Evolutionary conservation across 2,797 vertebrate species (phyloP), one percentile per base, ranked within the genome.

Genomic region (Channallabes apus): DNA sequence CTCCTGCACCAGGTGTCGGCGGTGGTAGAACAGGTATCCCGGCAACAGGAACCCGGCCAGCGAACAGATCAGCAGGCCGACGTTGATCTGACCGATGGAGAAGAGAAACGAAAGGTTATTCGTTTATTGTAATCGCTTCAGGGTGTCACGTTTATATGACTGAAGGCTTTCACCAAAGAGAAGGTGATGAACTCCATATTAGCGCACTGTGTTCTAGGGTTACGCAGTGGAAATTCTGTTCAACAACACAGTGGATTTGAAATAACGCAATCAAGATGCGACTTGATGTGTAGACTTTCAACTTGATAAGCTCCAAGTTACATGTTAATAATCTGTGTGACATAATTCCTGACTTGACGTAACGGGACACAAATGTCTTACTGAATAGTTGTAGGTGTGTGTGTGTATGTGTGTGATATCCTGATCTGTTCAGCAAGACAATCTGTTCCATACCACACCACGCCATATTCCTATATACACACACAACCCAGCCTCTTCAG

Each of bases 31-130:
- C 88, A 98, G 93, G 93, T 97, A 98, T 80, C 92, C 94, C 0
- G 97, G 97, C 86, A 98, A 92, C 88, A 98, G 90, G 91, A 97
- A 98, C 32, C 97, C 97, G 38, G 92, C 76, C 20, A 97, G 77
- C 0, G 97, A 97, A 88, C 94, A 85, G 72, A 97, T 86, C 87
- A 98, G 92, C 87, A 98, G 94, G 51, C 94, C 90, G 29, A 97
- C 3, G 76, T 98, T 97, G 89, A 98, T 96, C 97, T 98, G 88
- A 86, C 79, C 65, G 82, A 71, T 3, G 64, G 62, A 87, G 38
- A 29, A 77, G 4, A 90, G 17, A 82, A 46, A 72, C 29, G 11
- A 12, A 0, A 29, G 54, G 71, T 85, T 86, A 80, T 17, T 80
- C 38, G 32, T 58, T 20, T 9, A 29, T 65, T 29, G 27, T 41